Percentiles rank a stretch among this genome's conserved stretches.
phyloP scores from a whole-genome alignment of 2,113 vertebrate species.

The Mastomys coucha region DNA sequence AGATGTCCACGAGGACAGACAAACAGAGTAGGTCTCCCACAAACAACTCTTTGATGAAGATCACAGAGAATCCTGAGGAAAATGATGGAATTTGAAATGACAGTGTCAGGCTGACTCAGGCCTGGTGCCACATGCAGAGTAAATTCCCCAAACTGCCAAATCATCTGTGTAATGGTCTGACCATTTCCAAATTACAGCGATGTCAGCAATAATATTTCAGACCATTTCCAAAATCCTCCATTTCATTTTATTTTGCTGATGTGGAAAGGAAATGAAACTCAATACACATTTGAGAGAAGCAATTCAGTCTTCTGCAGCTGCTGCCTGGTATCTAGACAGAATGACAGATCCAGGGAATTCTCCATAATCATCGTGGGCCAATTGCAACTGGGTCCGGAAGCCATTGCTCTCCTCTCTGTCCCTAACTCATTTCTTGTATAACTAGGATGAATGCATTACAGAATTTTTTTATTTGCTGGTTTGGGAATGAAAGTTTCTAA shows the following conservation, averaged over 20 bases:
- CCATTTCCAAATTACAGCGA: conserved; percentile 47
- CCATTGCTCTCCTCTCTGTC: not conserved
- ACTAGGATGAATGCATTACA: not conserved
- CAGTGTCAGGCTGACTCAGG: conserved; percentile 33
- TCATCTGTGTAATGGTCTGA: conserved; percentile 8
- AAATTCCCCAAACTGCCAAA: conserved; percentile 60
- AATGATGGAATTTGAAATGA: conserved; percentile 6
- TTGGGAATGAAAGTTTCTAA: not conserved
- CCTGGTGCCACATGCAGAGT: conserved; percentile 10
- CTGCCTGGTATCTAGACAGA: conserved; percentile 35
- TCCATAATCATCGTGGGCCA: not conserved
- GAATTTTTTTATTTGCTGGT: not conserved
- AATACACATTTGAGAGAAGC: conserved; percentile 40
- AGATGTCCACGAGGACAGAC: not conserved
- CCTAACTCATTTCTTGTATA: not conserved
- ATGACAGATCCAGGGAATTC: conserved; percentile 45
- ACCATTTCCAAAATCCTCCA: conserved; percentile 45
- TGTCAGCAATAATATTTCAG: conserved; percentile 59
- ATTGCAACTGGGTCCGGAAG: not conserved
- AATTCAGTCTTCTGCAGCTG: conserved; percentile 57
- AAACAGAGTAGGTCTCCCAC: not conserved
- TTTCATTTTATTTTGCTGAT: conserved; percentile 67
- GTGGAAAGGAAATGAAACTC: conserved; percentile 60
- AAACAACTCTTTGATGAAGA: not conserved
- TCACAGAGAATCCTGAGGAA: conserved; percentile 20